phyloP scores from a whole-genome alignment of 2,797 vertebrate species.

The Vipera latastei region DNA sequence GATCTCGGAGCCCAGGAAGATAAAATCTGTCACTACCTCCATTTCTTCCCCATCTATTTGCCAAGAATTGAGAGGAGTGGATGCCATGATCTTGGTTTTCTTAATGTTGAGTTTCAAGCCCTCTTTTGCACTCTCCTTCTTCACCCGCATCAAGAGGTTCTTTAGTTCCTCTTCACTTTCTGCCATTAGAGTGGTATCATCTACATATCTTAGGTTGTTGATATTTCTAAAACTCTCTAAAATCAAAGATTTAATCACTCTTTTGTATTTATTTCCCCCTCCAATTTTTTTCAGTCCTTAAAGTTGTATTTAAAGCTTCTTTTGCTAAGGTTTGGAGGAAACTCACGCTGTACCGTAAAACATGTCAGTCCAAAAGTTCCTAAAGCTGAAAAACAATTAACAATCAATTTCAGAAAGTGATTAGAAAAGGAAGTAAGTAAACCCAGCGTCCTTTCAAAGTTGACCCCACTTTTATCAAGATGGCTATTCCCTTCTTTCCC shows the following conservation, averaged over 20 bases:
- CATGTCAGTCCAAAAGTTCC: neutral
- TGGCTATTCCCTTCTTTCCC: neutral
- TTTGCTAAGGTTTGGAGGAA: neutral
- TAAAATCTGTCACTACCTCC: no score
- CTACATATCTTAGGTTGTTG: no score
- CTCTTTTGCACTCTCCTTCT: no score
- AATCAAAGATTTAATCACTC: neutral
- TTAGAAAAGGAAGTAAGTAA: neutral
- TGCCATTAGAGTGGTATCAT: no score
- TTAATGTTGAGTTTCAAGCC: no score
- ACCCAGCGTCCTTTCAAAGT: neutral
- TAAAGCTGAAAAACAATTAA: neutral
- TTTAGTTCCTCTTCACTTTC: no score
- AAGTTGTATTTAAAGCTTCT: neutral
- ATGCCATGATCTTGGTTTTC: no score
- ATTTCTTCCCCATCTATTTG: no score
- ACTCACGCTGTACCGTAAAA: neutral
- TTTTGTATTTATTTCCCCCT: neutral
- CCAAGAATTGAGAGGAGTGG: no score
- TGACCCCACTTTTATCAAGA: neutral
- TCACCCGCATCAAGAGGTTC: no score
- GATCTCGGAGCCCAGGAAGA: no score
- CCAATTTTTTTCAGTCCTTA: neutral
- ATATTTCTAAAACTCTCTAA: neutral
- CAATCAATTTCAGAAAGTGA: neutral